Percentiles rank a stretch among this genome's conserved stretches.
phyloP scores from a whole-genome alignment of 2,113 vertebrate species.

The Spea bombifrons region DNA sequence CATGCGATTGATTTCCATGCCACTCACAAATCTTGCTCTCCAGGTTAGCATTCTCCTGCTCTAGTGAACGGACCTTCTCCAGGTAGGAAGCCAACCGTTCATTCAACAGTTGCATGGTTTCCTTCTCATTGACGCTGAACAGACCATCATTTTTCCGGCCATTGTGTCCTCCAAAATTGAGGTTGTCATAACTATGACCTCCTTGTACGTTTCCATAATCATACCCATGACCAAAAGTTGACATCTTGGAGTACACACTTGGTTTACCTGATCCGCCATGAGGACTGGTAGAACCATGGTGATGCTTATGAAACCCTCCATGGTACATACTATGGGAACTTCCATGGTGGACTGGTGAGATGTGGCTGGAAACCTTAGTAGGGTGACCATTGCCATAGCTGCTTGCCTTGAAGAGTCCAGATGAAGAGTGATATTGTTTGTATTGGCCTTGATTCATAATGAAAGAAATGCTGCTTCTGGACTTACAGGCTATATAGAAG shows the following conservation, averaged over 20 bases:
- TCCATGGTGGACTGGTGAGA: slow-evolving; percentile 10
- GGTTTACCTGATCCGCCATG: slow-evolving; percentile 11
- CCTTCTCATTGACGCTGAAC: slow-evolving; percentile 47
- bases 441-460: slow-evolving; percentile 26
- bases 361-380: slow-evolving; percentile 2
- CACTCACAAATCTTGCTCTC: slow-evolving; percentile 52
- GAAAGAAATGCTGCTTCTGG: slow-evolving; percentile 1
- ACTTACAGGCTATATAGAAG: background rate
- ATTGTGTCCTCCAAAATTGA: background rate
- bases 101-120: slow-evolving; percentile 57
- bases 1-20: slow-evolving; percentile 30
- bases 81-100: slow-evolving; percentile 55
- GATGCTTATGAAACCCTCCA: slow-evolving; percentile 10
- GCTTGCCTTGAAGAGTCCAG: slow-evolving; percentile 17
- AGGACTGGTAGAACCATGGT: background rate
- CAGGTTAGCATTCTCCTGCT: slow-evolving; percentile 42
- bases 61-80: slow-evolving; percentile 54
- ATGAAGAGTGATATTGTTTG: slow-evolving; percentile 8
- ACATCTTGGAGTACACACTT: slow-evolving; percentile 13
- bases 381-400: background rate
- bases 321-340: background rate
- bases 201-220: slow-evolving; percentile 15
- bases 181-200: background rate
- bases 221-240: slow-evolving; percentile 14
- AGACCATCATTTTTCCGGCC: slow-evolving; percentile 21